Percentiles rank a stretch among this genome's conserved stretches.
Evolutionary conservation across 1,140 invertebrate genomes (phyloP).

Genomic region (Temnothorax nylanderi): DNA sequence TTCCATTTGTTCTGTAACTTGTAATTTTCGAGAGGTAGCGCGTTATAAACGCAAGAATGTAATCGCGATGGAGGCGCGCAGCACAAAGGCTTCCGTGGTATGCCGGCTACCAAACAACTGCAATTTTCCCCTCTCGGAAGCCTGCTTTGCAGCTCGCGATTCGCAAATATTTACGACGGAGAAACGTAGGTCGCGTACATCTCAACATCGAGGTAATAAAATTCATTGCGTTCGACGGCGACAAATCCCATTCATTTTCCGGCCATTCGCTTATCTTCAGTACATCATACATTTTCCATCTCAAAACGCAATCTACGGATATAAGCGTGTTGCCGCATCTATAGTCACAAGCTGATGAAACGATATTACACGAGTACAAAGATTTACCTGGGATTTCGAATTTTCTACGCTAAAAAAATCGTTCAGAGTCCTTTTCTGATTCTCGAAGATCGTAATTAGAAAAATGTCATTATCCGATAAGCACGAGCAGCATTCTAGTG

Average conservation of each 20-base stretch:
- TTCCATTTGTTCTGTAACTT: constrained; percentile 22
- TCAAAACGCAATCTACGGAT: background rate
- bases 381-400: background rate
- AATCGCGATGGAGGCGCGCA: constrained; percentile 24
- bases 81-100: constrained; percentile 43
- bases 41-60: constrained; percentile 49
- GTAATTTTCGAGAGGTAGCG: constrained; percentile 37
- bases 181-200: background rate
- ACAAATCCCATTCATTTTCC: constrained; percentile 31
- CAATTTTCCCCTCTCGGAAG: constrained; percentile 43
- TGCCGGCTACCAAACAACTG: constrained; percentile 42
- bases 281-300: background rate
- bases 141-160: constrained; percentile 21
- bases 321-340: background rate
- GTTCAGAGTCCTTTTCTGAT: background rate
- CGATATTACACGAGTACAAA: constrained; percentile 11
- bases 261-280: background rate
- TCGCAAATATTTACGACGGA: constrained; percentile 44
- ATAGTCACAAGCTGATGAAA: background rate
- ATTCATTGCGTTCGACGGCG: constrained; percentile 23
- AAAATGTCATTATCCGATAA: background rate
- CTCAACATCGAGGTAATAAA: constrained; percentile 27
- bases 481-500: background rate
- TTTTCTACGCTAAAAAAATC: background rate
- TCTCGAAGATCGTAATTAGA: background rate